Conservation (phyloP, 2,888 invertebrate species). For the Limnephilus marmoratus region DNA sequence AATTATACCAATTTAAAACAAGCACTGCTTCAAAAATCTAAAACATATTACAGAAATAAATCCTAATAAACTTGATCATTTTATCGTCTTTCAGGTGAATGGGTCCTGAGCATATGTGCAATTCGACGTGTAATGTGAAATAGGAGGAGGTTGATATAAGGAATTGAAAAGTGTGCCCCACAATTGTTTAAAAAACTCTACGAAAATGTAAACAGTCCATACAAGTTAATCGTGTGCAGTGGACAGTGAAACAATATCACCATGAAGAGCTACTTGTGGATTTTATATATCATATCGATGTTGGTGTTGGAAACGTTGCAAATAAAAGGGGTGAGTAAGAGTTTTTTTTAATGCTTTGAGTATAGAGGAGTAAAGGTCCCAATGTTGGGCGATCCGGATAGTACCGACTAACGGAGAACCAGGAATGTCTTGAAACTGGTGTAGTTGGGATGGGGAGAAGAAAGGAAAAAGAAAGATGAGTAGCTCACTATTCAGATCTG, state of each 20-base stretch:
- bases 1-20: not conserved
- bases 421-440: no score
- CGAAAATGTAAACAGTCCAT: constrained; percentile 20
- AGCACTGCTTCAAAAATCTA: not conserved
- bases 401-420: no score
- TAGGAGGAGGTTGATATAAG: not conserved
- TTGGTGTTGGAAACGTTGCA: constrained; percentile 21
- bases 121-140: not conserved
- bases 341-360: not conserved
- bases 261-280: constrained; percentile 43
- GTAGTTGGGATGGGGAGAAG: no score
- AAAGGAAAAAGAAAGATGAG: no score
- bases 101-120: not conserved
- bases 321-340: constrained; percentile 42
- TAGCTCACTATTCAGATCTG: no score
- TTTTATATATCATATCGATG: constrained; percentile 9
- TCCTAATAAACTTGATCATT: not conserved
- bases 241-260: constrained; percentile 12
- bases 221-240: not conserved
- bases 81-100: not conserved
- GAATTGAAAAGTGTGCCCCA: not conserved
- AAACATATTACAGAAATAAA: not conserved
- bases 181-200: not conserved
- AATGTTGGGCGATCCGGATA: no score
- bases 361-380: not conserved